Conservation (phyloP, 2,888 invertebrate species). For the Melanostoma mellinum region DNA sequence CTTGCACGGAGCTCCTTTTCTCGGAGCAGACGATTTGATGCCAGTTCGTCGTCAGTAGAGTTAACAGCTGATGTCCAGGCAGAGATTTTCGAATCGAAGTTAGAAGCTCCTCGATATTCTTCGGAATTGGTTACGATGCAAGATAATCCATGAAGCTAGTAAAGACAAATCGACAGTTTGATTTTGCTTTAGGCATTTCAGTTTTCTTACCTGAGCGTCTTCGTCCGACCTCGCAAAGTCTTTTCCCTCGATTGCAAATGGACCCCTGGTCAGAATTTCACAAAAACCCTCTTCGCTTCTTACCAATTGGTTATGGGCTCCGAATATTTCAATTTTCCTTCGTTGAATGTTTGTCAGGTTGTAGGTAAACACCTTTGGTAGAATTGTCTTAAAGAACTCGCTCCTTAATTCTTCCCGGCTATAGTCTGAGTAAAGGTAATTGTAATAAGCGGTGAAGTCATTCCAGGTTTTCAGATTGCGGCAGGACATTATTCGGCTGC, state of each 20-base stretch:
- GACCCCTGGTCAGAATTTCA: neutral
- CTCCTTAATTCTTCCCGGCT: slow-evolving; percentile 40
- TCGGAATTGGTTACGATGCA: slow-evolving; percentile 12
- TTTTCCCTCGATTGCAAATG: slow-evolving; percentile 22
- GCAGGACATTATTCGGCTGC: slow-evolving; percentile 54
- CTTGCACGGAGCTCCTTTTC: neutral
- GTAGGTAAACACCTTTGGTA: slow-evolving; percentile 49
- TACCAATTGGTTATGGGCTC: slow-evolving; percentile 11
- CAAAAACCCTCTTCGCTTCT: slow-evolving; percentile 31
- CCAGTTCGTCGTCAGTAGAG: slow-evolving; percentile 45
- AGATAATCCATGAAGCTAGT: slow-evolving; percentile 17
- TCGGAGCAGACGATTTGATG: neutral
- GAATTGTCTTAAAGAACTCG: slow-evolving; percentile 49
- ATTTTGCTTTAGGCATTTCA: neutral
- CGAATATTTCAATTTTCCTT: slow-evolving; percentile 56
- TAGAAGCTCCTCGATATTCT: neutral
- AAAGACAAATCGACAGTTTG: neutral
- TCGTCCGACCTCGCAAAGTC: slow-evolving; percentile 18
- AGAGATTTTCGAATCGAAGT: slow-evolving; percentile 20
- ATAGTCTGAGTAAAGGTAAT: slow-evolving; percentile 36
- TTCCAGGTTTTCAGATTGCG: slow-evolving; percentile 26
- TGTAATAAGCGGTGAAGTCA: slow-evolving; percentile 18
- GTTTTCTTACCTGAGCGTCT: slow-evolving; percentile 33
- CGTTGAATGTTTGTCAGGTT: slow-evolving; percentile 29
- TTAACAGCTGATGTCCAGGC: slow-evolving; percentile 51